These are phyloP conservation scores for Tortrix viridana DNA, from an alignment of 2,888 invertebrate species.

Conservation along the genomic window DNA sequence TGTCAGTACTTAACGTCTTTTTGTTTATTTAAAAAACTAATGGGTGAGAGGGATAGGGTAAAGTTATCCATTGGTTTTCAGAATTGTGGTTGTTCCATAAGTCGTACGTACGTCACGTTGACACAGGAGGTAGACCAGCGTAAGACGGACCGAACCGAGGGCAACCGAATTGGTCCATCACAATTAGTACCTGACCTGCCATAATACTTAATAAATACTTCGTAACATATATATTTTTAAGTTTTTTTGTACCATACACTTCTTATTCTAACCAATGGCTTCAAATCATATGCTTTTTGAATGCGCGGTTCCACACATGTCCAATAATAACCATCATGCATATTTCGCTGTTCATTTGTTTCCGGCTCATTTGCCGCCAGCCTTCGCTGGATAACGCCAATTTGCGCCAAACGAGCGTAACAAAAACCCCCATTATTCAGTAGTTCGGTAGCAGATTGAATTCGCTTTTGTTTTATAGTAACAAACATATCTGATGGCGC, in stretches of 20 bases:
- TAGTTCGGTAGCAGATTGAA: constrained; percentile 34
- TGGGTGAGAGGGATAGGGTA: too few relatives aligned
- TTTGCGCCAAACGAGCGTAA: constrained; percentile 57
- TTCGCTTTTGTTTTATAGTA: constrained; percentile 33
- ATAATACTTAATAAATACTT: too few relatives aligned
- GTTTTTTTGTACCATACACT: not conserved
- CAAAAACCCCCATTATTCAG: constrained; percentile 39
- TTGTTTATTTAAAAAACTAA: too few relatives aligned
- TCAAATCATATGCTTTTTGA: constrained; percentile 1
- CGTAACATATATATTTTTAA: too few relatives aligned
- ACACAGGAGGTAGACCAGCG: too few relatives aligned
- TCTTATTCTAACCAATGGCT: not conserved
- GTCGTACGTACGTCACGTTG: too few relatives aligned
- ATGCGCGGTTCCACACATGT: constrained; percentile 4
- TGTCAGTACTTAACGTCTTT: too few relatives aligned
- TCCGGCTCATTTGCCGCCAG: constrained; percentile 50
- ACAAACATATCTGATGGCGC: constrained; percentile 17
- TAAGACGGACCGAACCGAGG: too few relatives aligned
- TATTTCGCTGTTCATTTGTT: constrained; percentile 39
- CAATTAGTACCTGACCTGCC: too few relatives aligned
- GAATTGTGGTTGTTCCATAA: too few relatives aligned
- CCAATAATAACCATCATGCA: constrained; percentile 26
- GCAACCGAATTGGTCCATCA: too few relatives aligned
- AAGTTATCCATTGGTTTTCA: too few relatives aligned
- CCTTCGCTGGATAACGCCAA: constrained; percentile 51